A percentile compares a stretch with the other conserved stretches of the same genome.
Evolutionary conservation across 2,113 vertebrate genomes (phyloP).

Genomic region (Felis catus): DNA sequence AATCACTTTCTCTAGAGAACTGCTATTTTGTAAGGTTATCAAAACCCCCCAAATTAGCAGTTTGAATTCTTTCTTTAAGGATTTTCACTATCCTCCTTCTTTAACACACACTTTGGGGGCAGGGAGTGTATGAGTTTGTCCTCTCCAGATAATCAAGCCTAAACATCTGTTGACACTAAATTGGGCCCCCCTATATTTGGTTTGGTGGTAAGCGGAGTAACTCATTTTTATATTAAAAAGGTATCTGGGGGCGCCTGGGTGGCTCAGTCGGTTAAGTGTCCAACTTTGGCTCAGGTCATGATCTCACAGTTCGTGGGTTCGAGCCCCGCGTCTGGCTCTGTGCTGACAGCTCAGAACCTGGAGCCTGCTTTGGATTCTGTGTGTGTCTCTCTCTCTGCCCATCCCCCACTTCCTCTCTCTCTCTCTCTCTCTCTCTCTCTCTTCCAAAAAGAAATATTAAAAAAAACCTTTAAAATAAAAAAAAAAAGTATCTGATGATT

Average conservation of each 20-base stretch:
- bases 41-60: background rate
- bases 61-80: background rate
- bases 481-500: background rate
- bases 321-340: too few relatives aligned
- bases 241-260: background rate
- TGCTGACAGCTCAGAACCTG: too few relatives aligned
- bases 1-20: background rate
- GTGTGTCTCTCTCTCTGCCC: too few relatives aligned
- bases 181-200: background rate
- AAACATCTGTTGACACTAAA: background rate
- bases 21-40: conserved; percentile 22
- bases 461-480: background rate
- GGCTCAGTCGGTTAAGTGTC: too few relatives aligned
- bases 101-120: background rate
- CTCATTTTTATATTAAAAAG: conserved; percentile 17
- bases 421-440: too few relatives aligned
- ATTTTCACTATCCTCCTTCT: background rate
- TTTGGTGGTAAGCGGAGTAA: background rate
- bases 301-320: too few relatives aligned
- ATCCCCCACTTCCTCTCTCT: too few relatives aligned
- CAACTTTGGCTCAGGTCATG: too few relatives aligned
- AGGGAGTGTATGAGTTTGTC: background rate
- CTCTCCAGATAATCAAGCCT: background rate
- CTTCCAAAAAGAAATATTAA: too few relatives aligned
- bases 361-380: too few relatives aligned